These are phyloP conservation scores for Andrena camellia DNA, from an alignment of 2,888 invertebrate genomes.

Conservation along the genomic window DNA sequence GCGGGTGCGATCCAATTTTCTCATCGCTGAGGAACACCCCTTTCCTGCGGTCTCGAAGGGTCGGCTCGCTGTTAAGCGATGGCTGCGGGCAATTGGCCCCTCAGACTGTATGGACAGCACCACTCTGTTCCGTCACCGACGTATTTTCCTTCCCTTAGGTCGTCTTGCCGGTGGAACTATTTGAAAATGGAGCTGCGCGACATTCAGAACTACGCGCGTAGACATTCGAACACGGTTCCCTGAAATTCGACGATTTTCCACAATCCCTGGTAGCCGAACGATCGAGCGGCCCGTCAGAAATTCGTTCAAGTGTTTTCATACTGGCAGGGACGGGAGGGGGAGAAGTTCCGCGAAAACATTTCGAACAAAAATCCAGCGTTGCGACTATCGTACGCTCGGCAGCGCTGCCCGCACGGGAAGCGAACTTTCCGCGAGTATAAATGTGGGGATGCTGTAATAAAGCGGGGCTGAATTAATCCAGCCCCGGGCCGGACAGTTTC, in stretches of 20 bases:
- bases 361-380: constrained; percentile 10
- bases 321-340: neutral
- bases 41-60: constrained; percentile 8
- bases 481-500: constrained; percentile 49
- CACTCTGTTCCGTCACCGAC: too few species aligned
- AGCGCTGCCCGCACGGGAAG: neutral
- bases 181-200: neutral
- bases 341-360: neutral
- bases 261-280: neutral
- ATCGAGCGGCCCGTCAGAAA: neutral
- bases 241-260: neutral
- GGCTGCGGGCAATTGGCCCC: constrained; percentile 26
- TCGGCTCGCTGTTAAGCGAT: constrained; percentile 31
- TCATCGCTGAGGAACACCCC: constrained; percentile 47
- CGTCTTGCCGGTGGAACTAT: neutral
- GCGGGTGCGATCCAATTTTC: constrained; percentile 67
- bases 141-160: too few species aligned
- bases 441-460: constrained; percentile 62
- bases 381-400: constrained; percentile 35
- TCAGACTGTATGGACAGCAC: neutral
- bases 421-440: constrained; percentile 53
- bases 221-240: neutral
- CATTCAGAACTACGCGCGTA: too few species aligned
- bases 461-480: constrained; percentile 67
- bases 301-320: constrained; percentile 11